phyloP scores from a whole-genome alignment of 2,888 invertebrate species.

The Stictocephala bisonia region DNA sequence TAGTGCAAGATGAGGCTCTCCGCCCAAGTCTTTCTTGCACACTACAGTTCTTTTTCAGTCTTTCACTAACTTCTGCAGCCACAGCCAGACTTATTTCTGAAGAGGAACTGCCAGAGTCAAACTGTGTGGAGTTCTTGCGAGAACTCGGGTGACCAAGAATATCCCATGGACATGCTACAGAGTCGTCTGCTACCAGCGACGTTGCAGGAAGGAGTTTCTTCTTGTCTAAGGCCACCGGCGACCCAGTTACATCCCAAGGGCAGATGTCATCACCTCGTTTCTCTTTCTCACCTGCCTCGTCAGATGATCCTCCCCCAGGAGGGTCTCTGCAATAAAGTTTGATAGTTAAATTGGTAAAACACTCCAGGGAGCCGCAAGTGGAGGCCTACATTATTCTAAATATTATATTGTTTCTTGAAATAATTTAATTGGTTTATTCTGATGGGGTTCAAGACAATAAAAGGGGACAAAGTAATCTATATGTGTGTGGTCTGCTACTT shows the following conservation, averaged over 20 bases:
- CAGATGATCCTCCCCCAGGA: conserved; percentile 61
- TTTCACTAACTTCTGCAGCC: conserved; percentile 63
- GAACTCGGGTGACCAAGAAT: conserved; percentile 62
- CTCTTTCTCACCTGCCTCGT: conserved; percentile 50
- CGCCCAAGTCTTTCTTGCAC: conserved; percentile 58
- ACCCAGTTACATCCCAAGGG: conserved; percentile 67
- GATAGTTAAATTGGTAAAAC: background rate
- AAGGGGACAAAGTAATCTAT: too few relatives aligned
- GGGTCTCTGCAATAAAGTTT: conserved; percentile 46
- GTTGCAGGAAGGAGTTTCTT: conserved; percentile 47
- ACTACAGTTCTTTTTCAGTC: conserved; percentile 52
- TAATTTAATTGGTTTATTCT: too few relatives aligned
- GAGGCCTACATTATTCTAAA: too few relatives aligned
- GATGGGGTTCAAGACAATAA: background rate
- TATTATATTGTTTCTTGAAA: too few relatives aligned
- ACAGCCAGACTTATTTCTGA: conserved; percentile 77
- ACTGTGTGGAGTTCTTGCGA: conserved; percentile 74
- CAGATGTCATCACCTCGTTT: conserved; percentile 68
- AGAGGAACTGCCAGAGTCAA: conserved; percentile 80
- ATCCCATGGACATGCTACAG: conserved; percentile 50
- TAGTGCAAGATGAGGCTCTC: conserved; percentile 66
- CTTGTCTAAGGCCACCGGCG: conserved; percentile 22
- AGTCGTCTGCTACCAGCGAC: conserved; percentile 38
- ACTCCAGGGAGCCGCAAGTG: too few relatives aligned
- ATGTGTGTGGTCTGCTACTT: too few relatives aligned